A percentile compares a stretch with the other conserved stretches of the same genome.
Evolutionary conservation across 2,888 invertebrate species (phyloP).

Genomic region (Caenorhabditis sinica): DNA sequence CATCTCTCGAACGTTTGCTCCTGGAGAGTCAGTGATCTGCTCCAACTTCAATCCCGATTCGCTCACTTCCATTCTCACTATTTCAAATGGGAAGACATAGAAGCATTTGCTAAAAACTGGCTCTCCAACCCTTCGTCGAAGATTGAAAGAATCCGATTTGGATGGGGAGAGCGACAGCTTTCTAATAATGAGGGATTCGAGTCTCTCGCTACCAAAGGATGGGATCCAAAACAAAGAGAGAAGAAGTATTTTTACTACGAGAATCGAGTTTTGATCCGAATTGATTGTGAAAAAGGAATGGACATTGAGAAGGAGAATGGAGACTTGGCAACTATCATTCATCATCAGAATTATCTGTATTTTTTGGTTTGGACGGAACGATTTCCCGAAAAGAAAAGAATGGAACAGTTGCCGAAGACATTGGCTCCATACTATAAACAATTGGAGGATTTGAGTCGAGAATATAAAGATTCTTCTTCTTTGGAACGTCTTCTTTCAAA

Average conservation of each 20-base stretch:
- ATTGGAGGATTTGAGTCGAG: background rate
- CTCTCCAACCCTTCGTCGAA: background rate
- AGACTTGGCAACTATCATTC: conserved; percentile 18
- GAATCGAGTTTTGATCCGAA: background rate
- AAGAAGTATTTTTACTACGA: background rate
- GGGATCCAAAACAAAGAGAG: conserved; percentile 30
- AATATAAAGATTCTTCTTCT: conserved; percentile 29
- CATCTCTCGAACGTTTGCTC: conserved; percentile 3
- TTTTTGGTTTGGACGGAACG: conserved; percentile 43
- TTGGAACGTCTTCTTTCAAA: conserved; percentile 51
- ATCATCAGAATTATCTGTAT: background rate
- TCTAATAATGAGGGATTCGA: background rate
- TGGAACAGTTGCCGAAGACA: conserved; percentile 1
- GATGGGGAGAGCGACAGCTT: background rate
- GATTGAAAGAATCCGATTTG: conserved; percentile 8
- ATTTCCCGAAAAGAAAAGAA: conserved; percentile 37
- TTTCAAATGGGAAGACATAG: conserved; percentile 14
- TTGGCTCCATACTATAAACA: conserved; percentile 25
- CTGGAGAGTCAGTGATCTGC: conserved; percentile 35
- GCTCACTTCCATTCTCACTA: background rate
- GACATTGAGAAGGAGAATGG: conserved; percentile 44
- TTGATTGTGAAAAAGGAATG: conserved; percentile 28
- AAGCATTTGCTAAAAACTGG: conserved; percentile 38
- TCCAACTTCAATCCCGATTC: conserved; percentile 14
- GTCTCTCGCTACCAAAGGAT: background rate